A percentile compares a stretch with the other conserved stretches of the same genome.
Conservation (phyloP, 2,113 vertebrate genomes). For the Orthonyx spaldingii region DNA sequence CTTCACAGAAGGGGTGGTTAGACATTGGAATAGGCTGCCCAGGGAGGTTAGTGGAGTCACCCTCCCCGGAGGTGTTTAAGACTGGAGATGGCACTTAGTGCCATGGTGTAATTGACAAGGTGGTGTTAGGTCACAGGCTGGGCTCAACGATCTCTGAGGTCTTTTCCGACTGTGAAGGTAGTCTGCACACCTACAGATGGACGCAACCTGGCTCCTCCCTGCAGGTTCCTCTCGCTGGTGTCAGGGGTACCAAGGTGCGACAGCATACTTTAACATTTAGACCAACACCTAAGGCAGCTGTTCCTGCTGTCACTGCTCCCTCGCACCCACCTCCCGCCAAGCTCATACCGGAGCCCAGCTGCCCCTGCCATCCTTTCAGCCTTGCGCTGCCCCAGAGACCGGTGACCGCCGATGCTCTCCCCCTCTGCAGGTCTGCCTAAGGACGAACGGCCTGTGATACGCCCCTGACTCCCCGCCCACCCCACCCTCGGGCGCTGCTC, state of each 20-base stretch:
- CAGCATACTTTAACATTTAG: rapidly evolving
- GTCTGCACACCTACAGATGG: rapidly evolving
- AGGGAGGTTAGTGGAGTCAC: background rate
- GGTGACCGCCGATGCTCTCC: rapidly evolving
- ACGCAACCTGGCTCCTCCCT: background rate
- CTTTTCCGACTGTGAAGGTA: background rate
- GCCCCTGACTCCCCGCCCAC: background rate
- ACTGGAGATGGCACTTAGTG: background rate
- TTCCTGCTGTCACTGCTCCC: background rate
- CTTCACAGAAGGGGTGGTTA: background rate
- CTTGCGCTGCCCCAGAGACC: rapidly evolving
- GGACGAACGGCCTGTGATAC: rapidly evolving
- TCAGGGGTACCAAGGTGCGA: background rate
- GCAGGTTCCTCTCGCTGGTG: rapidly evolving
- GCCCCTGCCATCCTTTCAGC: background rate
- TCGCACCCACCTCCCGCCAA: background rate
- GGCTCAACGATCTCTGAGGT: background rate
- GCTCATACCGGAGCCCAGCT: background rate
- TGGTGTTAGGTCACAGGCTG: rapidly evolving
- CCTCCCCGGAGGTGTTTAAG: background rate
- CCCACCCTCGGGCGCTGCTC: background rate
- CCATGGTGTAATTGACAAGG: background rate
- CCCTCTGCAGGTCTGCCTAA: too few relatives aligned
- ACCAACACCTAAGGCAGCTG: background rate
- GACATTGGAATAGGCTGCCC: background rate